These are phyloP conservation scores for Peromyscus melanophrys DNA, from an alignment of 2,797 vertebrate genomes.

Conservation along the genomic window DNA sequence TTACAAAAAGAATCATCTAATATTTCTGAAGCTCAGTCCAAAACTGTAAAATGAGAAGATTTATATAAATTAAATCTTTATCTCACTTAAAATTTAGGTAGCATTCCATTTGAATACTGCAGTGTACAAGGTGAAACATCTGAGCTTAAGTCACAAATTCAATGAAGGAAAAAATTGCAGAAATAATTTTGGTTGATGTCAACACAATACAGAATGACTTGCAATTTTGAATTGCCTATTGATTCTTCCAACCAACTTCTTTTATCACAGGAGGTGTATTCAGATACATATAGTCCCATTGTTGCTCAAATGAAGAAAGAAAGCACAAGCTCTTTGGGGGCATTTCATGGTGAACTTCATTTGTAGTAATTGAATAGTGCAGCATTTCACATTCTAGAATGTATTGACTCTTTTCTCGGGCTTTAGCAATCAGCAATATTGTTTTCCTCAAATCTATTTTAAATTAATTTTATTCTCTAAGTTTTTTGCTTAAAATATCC, in stretches of 20 bases:
- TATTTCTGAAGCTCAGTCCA: not conserved
- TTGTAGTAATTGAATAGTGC: conserved; percentile 35
- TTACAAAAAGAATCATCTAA: not conserved
- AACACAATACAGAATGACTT: conserved; percentile 32
- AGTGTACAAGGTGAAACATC: conserved; percentile 39
- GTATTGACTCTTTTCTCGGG: not conserved
- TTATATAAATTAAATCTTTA: conserved; percentile 8
- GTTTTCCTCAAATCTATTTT: conserved; percentile 37
- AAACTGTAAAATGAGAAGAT: not conserved
- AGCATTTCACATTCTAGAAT: not conserved
- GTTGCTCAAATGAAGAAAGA: conserved; percentile 43
- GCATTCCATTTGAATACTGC: not conserved
- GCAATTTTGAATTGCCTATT: conserved; percentile 61
- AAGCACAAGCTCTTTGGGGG: not conserved
- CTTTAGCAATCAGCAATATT: conserved; percentile 24
- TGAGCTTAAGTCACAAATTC: conserved; percentile 38
- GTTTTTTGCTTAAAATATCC: conserved; percentile 29
- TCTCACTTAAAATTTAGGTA: not conserved
- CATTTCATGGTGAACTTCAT: conserved; percentile 26
- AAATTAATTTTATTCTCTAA: conserved; percentile 60
- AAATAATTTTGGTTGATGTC: conserved; percentile 62
- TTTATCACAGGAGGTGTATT: conserved; percentile 25
- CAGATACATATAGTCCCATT: conserved; percentile 5
- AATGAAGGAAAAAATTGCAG: not conserved
- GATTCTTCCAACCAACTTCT: conserved; percentile 47